These are phyloP conservation scores for Fringilla coelebs DNA, from an alignment of 2,797 vertebrate species.

Conservation along the genomic window DNA sequence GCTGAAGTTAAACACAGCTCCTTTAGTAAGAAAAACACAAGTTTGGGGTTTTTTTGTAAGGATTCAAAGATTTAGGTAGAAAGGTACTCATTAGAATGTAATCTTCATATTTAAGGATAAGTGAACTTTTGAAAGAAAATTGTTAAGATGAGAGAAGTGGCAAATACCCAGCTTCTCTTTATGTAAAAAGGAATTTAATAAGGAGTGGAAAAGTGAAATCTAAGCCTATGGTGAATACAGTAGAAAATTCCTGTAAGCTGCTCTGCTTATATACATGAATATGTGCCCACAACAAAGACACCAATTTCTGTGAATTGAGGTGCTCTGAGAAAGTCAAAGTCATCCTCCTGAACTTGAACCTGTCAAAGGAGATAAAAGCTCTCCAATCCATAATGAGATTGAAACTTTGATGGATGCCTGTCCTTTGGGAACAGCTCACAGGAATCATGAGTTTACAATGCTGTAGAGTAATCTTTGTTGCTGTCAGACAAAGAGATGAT, in stretches of 20 bases:
- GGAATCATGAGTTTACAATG: not conserved
- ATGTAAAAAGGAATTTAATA: not conserved
- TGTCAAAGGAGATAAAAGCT: constrained; percentile 14
- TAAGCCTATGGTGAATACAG: not conserved
- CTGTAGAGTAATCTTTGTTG: not conserved
- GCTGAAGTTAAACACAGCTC: not conserved
- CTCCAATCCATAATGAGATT: not conserved
- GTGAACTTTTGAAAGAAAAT: not conserved
- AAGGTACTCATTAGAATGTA: not conserved
- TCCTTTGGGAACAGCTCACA: not conserved
- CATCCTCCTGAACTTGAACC: constrained; percentile 17
- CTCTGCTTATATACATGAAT: not conserved
- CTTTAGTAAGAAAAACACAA: not conserved
- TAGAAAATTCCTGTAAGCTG: not conserved
- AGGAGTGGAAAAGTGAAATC: not conserved
- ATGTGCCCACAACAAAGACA: not conserved
- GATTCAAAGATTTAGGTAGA: not conserved
- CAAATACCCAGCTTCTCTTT: not conserved
- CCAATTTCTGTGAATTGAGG: not conserved
- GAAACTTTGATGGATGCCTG: not conserved
- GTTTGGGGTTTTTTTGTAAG: not conserved
- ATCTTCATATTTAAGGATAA: not conserved
- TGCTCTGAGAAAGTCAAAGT: not conserved
- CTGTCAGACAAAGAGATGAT: not conserved
- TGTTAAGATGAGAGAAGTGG: not conserved